These are phyloP conservation scores for Mactra quadrangularis DNA, from an alignment of 1,140 invertebrate species.

Conservation along the genomic window DNA sequence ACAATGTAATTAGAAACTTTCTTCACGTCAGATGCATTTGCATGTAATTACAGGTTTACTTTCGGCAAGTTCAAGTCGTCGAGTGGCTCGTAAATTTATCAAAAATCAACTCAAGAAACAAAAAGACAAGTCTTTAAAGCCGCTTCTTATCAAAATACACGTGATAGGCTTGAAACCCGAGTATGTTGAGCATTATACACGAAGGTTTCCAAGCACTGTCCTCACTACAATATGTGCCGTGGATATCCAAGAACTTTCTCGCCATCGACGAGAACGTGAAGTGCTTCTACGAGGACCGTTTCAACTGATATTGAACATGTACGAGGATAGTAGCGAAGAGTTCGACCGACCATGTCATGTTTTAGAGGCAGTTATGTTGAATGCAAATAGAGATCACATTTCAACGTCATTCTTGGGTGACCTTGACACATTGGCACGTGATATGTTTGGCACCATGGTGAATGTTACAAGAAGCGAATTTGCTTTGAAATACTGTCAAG, in stretches of 20 bases:
- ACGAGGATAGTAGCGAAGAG: background rate
- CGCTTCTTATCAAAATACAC: constrained; percentile 41
- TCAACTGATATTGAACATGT: constrained; percentile 46
- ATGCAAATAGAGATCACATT: constrained; percentile 50
- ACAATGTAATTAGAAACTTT: too few relatives aligned
- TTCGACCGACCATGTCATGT: constrained; percentile 21
- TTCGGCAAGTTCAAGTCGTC: constrained; percentile 28
- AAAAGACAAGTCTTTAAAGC: constrained; percentile 1
- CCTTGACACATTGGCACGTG: constrained; percentile 36
- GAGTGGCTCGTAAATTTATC: constrained; percentile 40
- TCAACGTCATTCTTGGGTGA: constrained; percentile 33
- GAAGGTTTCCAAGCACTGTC: constrained; percentile 12
- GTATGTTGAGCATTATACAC: constrained; percentile 30
- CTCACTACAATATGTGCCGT: constrained; percentile 51
- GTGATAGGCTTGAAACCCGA: constrained; percentile 50
- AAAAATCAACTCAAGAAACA: constrained; percentile 38
- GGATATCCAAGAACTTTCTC: constrained; percentile 49
- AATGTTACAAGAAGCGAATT: constrained; percentile 45
- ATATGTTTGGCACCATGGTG: constrained; percentile 53
- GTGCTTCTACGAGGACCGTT: constrained; percentile 42
- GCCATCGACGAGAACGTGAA: constrained; percentile 37
- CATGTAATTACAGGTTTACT: constrained; percentile 49
- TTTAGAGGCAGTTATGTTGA: constrained; percentile 43
- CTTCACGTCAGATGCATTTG: too few relatives aligned
- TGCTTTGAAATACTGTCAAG: constrained; percentile 20